phyloP scores from a whole-genome alignment of 2,113 vertebrate species.

The Trichechus manatus region DNA sequence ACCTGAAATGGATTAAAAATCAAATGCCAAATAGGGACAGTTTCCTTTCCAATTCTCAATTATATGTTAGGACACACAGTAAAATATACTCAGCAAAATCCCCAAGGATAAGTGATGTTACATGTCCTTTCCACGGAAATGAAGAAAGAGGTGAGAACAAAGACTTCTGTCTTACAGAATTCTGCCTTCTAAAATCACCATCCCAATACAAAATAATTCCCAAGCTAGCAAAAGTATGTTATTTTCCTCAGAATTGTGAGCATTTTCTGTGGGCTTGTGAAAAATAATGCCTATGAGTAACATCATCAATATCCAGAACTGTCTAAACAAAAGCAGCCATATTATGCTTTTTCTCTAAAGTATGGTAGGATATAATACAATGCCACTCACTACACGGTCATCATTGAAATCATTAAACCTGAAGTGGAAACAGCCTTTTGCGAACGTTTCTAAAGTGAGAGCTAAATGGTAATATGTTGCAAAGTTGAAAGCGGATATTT shows the following conservation, averaged over 20 bases:
- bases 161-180: neutral
- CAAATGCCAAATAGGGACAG: neutral
- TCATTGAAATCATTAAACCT: neutral
- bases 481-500: neutral
- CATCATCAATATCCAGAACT: neutral
- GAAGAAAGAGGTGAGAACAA: neutral
- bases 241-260: conserved; percentile 3
- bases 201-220: neutral
- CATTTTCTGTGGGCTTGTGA: neutral
- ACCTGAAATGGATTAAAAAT: conserved; percentile 55
- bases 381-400: neutral
- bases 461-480: neutral
- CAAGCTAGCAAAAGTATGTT: neutral
- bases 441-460: neutral
- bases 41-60: neutral
- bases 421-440: neutral
- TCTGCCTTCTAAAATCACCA: neutral
- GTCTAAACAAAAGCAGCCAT: neutral
- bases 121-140: neutral
- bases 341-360: neutral
- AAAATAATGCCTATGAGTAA: neutral
- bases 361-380: neutral
- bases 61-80: neutral
- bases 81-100: neutral
- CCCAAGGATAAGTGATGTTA: neutral